A percentile compares a stretch with the other conserved stretches of the same genome.
These are phyloP conservation scores for Pseudomyrmex sp. DNA, from an alignment of 1,140 invertebrate species.

Conservation along the genomic window DNA sequence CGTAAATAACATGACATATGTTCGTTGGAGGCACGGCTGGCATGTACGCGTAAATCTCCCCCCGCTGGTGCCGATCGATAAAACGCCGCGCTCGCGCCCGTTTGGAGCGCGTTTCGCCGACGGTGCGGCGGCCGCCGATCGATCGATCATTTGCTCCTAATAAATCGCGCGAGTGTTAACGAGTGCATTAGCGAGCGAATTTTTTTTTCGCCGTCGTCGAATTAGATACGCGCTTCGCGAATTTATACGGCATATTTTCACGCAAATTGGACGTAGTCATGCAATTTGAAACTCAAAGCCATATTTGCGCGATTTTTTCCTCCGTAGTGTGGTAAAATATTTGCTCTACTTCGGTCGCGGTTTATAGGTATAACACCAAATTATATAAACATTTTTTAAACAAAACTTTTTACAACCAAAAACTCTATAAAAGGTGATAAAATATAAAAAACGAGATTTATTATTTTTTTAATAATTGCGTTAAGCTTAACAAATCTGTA, in stretches of 20 bases:
- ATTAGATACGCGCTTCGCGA: neutral
- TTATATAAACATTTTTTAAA: neutral
- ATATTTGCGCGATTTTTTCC: neutral
- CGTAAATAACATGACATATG: slow-evolving; percentile 84
- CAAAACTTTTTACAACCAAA: too few relatives aligned
- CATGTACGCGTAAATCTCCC: slow-evolving; percentile 81
- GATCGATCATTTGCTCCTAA: slow-evolving; percentile 58
- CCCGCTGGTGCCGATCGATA: slow-evolving; percentile 77
- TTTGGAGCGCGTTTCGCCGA: slow-evolving; percentile 67
- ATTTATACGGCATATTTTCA: neutral
- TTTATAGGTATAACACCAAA: neutral
- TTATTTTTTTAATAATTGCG: too few relatives aligned
- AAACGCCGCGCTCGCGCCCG: slow-evolving; percentile 69
- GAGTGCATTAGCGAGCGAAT: slow-evolving; percentile 22
- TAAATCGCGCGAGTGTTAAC: slow-evolving; percentile 47
- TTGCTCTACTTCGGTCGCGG: too few relatives aligned
- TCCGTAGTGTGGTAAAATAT: neutral
- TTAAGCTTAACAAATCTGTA: neutral
- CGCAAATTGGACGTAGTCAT: neutral
- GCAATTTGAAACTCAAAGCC: neutral
- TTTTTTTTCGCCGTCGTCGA: slow-evolving; percentile 3
- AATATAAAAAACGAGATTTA: neutral
- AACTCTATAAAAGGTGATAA: too few relatives aligned
- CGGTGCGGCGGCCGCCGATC: slow-evolving; percentile 39
- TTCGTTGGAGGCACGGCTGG: slow-evolving; percentile 80